Base-by-base conservation (phyloP, 2,113 vertebrate species). In the Lampris incognitus region DNA sequence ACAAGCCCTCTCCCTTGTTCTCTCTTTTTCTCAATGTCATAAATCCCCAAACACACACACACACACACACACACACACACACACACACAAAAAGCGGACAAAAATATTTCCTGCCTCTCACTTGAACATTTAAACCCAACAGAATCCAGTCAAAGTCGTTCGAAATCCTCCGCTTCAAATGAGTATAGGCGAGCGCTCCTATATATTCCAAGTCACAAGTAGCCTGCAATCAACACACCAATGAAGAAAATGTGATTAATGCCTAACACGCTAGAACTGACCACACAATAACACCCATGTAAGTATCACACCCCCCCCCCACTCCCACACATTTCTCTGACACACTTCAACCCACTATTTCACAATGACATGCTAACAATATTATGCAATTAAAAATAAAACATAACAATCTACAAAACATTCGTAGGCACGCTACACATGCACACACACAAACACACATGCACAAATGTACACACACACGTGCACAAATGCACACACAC, bases 231-330 rank as follows among this genome's bases (percentile, higher is more conserved):
- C 48, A 82, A 78, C 79, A 88, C 82, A 69, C 84, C 75, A 71
- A 64, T 66, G 70, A 88, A 79, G 74, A 81, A 74, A 82, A 78
- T 77, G 86, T 63, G 85, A 89, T 88, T 72, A 79, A 24, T 24
- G 24, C 24, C 24, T 72, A 64, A 88, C 87, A 87, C 85, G 72
- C 74, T 61, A 78, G 56, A 83, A 88, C 83, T 92, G 90, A 88
- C 85, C 87, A 87, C 88, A 92, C 85, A 92, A 91, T 86, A 87
- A 92, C 89, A 83, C 89, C 88, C 83, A 85, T 85, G 78, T 72
- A 71, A 78, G 86, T 87, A 87, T 92, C 79, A 88, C 85, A 88
- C 81, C 40, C 13, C 81, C 13, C 81, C 24, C 24, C 24, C 24
- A 56, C 88, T 56, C 82, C 67, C 87, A 85, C 77, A 88, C 87